A percentile compares a stretch with the other conserved stretches of the same genome.
Evolutionary conservation across 2,888 invertebrate genomes (phyloP).

Genomic region (Chrysolina americana): DNA sequence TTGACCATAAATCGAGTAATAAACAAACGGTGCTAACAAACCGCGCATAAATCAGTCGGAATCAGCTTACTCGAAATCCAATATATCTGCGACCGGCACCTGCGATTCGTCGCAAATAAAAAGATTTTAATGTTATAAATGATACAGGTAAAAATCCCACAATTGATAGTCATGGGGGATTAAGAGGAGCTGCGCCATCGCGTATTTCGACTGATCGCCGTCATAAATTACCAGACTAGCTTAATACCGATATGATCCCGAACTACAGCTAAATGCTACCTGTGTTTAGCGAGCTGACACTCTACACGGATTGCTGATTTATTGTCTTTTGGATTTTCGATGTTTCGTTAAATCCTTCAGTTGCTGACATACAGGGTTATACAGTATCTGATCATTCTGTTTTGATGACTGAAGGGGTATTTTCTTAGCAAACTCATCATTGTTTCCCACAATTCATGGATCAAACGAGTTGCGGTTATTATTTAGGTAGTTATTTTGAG

Average conservation of each 20-base stretch:
- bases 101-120: slow-evolving; percentile 64
- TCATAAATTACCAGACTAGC: slow-evolving; percentile 68
- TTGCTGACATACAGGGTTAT: neutral
- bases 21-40: slow-evolving; percentile 59
- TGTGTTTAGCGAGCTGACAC: slow-evolving; percentile 60
- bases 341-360: neutral
- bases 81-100: slow-evolving; percentile 59
- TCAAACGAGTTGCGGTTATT: too few relatives aligned
- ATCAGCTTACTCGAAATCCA: slow-evolving; percentile 58
- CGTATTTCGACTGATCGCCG: slow-evolving; percentile 55
- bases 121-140: slow-evolving; percentile 66
- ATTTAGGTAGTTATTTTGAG: too few relatives aligned
- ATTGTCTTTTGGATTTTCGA: slow-evolving; percentile 22
- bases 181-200: slow-evolving; percentile 61
- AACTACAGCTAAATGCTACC: slow-evolving; percentile 63
- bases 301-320: slow-evolving; percentile 33
- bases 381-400: too few relatives aligned
- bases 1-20: slow-evolving; percentile 54
- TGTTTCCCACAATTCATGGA: too few relatives aligned
- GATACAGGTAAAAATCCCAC: slow-evolving; percentile 69
- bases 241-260: slow-evolving; percentile 67
- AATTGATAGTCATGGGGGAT: slow-evolving; percentile 69
- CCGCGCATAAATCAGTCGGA: slow-evolving; percentile 57
- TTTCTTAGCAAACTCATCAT: too few relatives aligned
- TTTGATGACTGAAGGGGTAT: too few relatives aligned